Evolutionary conservation across 64 coral and sea anemone species (phyloP).

Genomic region (Porites lutea): DNA sequence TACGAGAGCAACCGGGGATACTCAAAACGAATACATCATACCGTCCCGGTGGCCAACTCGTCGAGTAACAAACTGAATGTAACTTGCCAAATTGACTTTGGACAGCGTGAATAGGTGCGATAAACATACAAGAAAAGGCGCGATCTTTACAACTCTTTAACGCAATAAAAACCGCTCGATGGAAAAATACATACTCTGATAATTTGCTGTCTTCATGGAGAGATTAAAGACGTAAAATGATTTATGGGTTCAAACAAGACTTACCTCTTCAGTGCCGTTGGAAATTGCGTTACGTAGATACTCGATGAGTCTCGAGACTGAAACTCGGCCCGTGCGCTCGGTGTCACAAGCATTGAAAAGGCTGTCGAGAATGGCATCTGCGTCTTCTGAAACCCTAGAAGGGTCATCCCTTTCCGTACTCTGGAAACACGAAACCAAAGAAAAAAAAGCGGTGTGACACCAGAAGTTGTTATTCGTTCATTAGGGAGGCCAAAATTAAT

Average conservation of each 20-base stretch:
- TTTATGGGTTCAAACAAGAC: neutral
- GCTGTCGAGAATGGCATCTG: constrained; percentile 91
- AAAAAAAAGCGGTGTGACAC: neutral
- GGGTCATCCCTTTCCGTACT: constrained; percentile 63
- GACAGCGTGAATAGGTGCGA: neutral
- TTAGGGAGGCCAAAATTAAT: neutral
- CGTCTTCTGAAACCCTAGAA: constrained; percentile 86
- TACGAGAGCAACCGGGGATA: neutral
- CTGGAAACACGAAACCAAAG: constrained; percentile 69
- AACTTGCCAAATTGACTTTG: neutral
- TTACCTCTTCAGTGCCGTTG: constrained; percentile 62
- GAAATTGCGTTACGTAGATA: constrained; percentile 83
- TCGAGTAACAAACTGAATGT: too few species aligned
- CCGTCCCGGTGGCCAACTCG: too few species aligned
- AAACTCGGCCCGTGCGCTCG: constrained; percentile 70
- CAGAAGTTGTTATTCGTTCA: neutral
- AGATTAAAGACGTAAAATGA: neutral
- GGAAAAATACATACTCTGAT: neutral
- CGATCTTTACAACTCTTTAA: neutral
- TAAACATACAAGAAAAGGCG: neutral
- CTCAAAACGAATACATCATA: too few species aligned
- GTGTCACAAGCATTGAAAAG: constrained; percentile 85
- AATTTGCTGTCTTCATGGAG: neutral
- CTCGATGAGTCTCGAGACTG: constrained; percentile 86
- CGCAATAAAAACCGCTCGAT: neutral